These are phyloP conservation scores for Oreochromis tanganicae DNA, from an alignment of 2,113 vertebrate genomes.

Conservation along the genomic window DNA sequence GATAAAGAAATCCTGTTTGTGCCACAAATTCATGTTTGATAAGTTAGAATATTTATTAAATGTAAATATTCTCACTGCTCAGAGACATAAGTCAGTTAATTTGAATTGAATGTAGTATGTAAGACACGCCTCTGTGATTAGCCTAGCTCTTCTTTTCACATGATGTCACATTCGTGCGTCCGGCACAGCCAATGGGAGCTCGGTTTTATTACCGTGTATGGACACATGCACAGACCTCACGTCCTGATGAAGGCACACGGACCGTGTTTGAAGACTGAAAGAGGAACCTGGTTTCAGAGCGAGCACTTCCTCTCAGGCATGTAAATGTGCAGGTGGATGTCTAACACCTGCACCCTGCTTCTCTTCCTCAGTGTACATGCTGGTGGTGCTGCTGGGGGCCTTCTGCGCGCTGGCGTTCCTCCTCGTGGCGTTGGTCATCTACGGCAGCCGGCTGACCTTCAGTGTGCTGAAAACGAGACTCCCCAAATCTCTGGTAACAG, in stretches of 20 bases:
- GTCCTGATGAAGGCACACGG: neutral
- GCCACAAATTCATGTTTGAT: neutral
- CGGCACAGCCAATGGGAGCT: neutral
- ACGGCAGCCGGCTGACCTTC: neutral
- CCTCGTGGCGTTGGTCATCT: neutral
- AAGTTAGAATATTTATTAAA: neutral
- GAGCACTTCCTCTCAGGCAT: neutral
- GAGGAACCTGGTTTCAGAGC: neutral
- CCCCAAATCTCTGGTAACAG: neutral
- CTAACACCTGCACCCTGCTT: neutral
- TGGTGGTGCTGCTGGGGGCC: neutral
- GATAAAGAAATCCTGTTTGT: neutral
- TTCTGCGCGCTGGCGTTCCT: neutral
- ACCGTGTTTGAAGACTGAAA: neutral
- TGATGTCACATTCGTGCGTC: neutral
- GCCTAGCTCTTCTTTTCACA: neutral
- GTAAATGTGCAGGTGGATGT: neutral
- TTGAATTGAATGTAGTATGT: neutral
- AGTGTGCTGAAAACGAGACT: neutral
- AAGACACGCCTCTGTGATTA: neutral
- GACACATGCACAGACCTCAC: neutral
- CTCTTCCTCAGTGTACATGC: neutral
- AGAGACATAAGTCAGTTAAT: neutral
- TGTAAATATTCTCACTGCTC: neutral
- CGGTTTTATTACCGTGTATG: neutral